Evolutionary conservation across 2,888 invertebrate species (phyloP).

Genomic region (Melanchra persicariae): DNA sequence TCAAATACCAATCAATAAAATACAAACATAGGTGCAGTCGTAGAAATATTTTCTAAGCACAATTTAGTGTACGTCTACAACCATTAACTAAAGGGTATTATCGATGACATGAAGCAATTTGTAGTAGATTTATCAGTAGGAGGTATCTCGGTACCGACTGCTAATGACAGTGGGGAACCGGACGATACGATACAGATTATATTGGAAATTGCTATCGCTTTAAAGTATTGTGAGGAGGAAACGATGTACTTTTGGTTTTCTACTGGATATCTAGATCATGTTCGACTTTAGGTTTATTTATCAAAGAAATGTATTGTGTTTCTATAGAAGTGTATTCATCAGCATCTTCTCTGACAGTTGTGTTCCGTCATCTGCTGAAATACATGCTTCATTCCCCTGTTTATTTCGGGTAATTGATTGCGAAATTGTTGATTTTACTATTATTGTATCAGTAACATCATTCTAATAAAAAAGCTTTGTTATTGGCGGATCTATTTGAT

Average conservation of each 20-base stretch:
- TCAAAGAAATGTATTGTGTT: background rate
- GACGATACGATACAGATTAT: slow-evolving; percentile 68
- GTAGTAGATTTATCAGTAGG: slow-evolving; percentile 69
- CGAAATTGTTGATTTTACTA: background rate
- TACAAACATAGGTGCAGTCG: slow-evolving; percentile 7
- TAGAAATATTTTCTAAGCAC: slow-evolving; percentile 51
- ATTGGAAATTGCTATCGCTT: slow-evolving; percentile 64
- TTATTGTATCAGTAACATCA: background rate
- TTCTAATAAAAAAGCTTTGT: no score
- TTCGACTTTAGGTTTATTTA: background rate
- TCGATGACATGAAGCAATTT: slow-evolving; percentile 75
- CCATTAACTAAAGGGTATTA: slow-evolving; percentile 70
- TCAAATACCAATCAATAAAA: slow-evolving; percentile 8
- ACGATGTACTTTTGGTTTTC: slow-evolving; percentile 19
- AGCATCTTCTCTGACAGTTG: background rate
- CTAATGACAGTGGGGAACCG: slow-evolving; percentile 69
- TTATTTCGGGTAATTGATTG: no score
- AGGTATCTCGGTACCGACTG: slow-evolving; percentile 69
- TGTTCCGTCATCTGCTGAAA: background rate
- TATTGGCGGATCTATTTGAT: background rate
- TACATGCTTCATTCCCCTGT: background rate
- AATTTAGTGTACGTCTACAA: slow-evolving; percentile 52
- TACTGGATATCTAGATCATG: background rate
- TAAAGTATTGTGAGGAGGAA: slow-evolving; percentile 52
- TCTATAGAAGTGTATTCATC: background rate